Base-by-base conservation (phyloP, 2,888 invertebrate genomes). In the Calliphora vomitoria region DNA sequence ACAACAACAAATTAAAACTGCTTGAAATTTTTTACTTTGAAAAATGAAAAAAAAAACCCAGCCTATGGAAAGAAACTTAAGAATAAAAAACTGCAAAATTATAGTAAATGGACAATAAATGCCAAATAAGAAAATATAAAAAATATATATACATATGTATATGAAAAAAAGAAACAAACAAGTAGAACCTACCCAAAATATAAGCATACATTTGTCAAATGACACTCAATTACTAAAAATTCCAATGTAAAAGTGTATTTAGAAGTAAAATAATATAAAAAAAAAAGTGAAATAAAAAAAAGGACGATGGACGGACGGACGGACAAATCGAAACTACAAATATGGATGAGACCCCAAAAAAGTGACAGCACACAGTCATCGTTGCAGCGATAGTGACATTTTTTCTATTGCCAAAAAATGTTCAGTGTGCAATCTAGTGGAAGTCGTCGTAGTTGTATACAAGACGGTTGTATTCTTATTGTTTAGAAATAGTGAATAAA, bases 141-240 rank as follows among this genome's bases (percentile, higher is more conserved):
- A 38, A 8, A 50, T 18, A 10, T 11, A 41, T 71, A 64, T n/a
- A n/a, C n/a, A n/a, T n/a, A n/a, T n/a, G n/a, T n/a, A n/a, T 20
- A 20, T 25, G 41, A 31, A 1, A 60, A 69, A 41, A 53, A 31
- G 1, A 60, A 69, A 18, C 55, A 74, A 62, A 53, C 78, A 69
- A 81, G 53, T 53, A 60, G 74, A 79, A 84, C 20, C 74, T 85
- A 53, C 75, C 87, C 74, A 82, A 85, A 87, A 85, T 75, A 79
- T 66, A 85, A 85, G 60, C 82, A 82, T 66, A 50, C 75, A 85
- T 87, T 85, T 87, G 71, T 82, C 87, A 85, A 82, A 78, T 82
- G 79, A 82, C 82, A 87, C 87, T 87, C 85, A 87, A 85, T 87
- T 87, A 87, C 82, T 82, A 82, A 82, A 84, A 87, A 87, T 81